These are phyloP conservation scores for Scaptomyza hsui DNA, from an alignment of 1,140 invertebrate genomes.

Conservation along the genomic window DNA sequence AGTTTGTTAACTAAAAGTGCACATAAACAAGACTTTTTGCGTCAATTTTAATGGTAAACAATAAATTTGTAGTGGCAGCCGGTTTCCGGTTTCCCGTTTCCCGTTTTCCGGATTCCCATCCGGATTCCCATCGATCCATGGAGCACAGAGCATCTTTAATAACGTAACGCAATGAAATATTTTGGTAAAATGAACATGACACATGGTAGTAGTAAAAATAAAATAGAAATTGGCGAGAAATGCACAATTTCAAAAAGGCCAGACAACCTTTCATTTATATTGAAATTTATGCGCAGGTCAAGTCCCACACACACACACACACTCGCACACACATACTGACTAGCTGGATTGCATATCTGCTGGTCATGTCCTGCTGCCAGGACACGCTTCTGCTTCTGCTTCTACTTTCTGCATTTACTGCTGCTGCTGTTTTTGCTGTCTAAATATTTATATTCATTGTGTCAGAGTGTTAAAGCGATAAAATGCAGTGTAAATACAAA, in stretches of 20 bases:
- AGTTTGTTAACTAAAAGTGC: constrained; percentile 78
- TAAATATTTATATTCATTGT: constrained; percentile 83
- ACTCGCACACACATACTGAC: constrained; percentile 20
- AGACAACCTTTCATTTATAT: constrained; percentile 69
- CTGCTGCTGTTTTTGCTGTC: constrained; percentile 77
- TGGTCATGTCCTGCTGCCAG: constrained; percentile 61
- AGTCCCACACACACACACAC: constrained; percentile 48
- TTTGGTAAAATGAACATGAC: constrained; percentile 29
- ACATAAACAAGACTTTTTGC: constrained; percentile 73
- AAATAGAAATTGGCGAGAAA: constrained; percentile 48
- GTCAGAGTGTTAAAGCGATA: constrained; percentile 82
- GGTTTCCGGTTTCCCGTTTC: constrained; percentile 18
- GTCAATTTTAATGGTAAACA: constrained; percentile 74
- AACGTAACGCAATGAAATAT: constrained; percentile 39
- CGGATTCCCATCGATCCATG: constrained; percentile 31
- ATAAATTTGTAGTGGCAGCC: constrained; percentile 48
- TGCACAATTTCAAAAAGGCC: constrained; percentile 49
- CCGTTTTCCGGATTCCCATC: constrained; percentile 1
- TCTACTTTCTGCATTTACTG: constrained; percentile 16
- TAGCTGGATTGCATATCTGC: constrained; percentile 52
- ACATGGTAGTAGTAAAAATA: constrained; percentile 52
- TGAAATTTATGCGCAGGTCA: constrained; percentile 80
- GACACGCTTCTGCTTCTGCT: constrained; percentile 39
- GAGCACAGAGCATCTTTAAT: constrained; percentile 27
- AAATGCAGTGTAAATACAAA: constrained; percentile 81